Evolutionary conservation across 2,888 invertebrate species (phyloP).

Genomic region (Macrosoma leucophasiata): DNA sequence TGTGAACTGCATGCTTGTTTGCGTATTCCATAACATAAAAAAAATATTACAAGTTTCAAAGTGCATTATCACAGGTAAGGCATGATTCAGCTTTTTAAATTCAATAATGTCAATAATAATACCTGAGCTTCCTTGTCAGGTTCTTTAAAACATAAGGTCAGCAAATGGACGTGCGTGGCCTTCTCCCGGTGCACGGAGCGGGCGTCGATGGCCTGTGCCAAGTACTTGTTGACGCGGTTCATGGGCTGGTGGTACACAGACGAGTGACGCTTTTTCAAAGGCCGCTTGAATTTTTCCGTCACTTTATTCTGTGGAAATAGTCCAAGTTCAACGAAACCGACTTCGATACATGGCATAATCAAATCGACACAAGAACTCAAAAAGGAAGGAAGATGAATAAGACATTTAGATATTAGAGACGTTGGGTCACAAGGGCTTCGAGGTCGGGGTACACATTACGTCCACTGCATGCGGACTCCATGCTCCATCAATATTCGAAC

Average conservation of each 20-base stretch:
- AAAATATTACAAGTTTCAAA: too few relatives aligned
- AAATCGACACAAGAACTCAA: too few relatives aligned
- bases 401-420: slow-evolving; percentile 5
- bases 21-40: too few relatives aligned
- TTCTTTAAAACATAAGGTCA: slow-evolving; percentile 91
- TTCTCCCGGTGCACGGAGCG: slow-evolving; percentile 93
- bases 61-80: too few relatives aligned
- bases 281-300: slow-evolving; percentile 90
- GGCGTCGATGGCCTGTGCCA: slow-evolving; percentile 93
- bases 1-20: too few relatives aligned
- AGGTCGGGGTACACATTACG: slow-evolving; percentile 48
- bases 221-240: slow-evolving; percentile 93
- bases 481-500: slow-evolving; percentile 58
- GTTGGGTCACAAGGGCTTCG: slow-evolving; percentile 3
- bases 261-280: slow-evolving; percentile 91
- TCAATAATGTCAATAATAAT: too few relatives aligned
- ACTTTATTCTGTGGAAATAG: slow-evolving; percentile 83
- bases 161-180: slow-evolving; percentile 89
- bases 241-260: slow-evolving; percentile 92
- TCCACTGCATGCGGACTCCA: slow-evolving; percentile 63
- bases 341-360: slow-evolving; percentile 3
- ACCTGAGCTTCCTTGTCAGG: slow-evolving; percentile 88
- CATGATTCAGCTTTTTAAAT: too few relatives aligned
- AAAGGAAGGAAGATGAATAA: too few relatives aligned
- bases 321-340: slow-evolving; percentile 33